A percentile compares a stretch with the other conserved stretches of the same genome.
Conservation (phyloP, 2,113 vertebrate species). For the Chlamydotis undulata region DNA sequence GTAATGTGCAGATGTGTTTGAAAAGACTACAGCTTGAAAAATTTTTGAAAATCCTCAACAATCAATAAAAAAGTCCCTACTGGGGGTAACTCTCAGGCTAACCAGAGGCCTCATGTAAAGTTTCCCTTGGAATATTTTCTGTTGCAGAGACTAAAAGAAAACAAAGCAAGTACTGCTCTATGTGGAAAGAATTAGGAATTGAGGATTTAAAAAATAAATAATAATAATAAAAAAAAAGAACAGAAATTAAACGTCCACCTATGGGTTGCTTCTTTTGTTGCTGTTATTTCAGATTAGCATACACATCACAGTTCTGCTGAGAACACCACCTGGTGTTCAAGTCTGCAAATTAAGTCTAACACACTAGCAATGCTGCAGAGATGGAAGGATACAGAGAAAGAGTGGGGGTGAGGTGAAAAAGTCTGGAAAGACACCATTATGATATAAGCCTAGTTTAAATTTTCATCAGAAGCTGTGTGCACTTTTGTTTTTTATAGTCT, state of each 20-base stretch:
- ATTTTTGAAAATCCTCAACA: conserved; percentile 76
- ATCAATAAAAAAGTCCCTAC: conserved; percentile 66
- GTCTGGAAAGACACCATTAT: conserved; percentile 69
- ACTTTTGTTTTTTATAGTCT: conserved; percentile 90
- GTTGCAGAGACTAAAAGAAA: conserved; percentile 66
- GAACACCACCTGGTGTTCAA: conserved; percentile 60
- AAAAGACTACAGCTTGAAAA: conserved; percentile 83
- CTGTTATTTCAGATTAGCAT: conserved; percentile 62
- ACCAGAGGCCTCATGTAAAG: conserved; percentile 60
- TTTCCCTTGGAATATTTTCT: conserved; percentile 57
- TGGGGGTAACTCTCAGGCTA: conserved; percentile 61
- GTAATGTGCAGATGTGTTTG: conserved; percentile 82
- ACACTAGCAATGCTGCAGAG: conserved; percentile 50
- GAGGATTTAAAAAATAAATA: background rate
- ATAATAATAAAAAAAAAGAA: background rate
- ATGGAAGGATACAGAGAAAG: conserved; percentile 53
- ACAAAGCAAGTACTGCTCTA: conserved; percentile 45
- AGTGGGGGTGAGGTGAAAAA: conserved; percentile 27
- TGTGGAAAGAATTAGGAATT: conserved; percentile 36
- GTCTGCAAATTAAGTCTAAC: conserved; percentile 63
- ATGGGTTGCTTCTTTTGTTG: conserved; percentile 33
- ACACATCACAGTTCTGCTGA: conserved; percentile 69
- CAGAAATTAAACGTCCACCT: conserved; percentile 26
- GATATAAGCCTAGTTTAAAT: conserved; percentile 73
- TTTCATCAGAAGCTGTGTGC: conserved; percentile 92